Evolutionary conservation across 2,113 vertebrate genomes (phyloP), one percentile per base, ranked within the genome.

Genomic region (Limanda limanda): DNA sequence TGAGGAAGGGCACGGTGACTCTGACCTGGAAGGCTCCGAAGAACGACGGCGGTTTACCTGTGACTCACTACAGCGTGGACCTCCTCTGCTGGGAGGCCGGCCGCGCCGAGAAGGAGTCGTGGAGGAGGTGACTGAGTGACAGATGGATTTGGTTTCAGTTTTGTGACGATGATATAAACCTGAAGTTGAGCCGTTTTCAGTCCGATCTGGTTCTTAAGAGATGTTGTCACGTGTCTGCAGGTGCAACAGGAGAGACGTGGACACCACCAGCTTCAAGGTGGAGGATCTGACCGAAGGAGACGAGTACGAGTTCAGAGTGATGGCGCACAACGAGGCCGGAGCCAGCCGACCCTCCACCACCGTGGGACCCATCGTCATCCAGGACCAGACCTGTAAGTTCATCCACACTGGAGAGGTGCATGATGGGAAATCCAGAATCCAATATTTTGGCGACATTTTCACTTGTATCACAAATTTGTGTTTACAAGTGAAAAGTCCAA

Each of bases 21-120:
- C 85, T 99, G 84, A 96, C 95, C 0, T 99, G 98, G 98, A 99
- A 96, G 88, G 95, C 97, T 64, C 98, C 98, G 11, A 98, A 94
- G 93, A 98, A 97, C 65, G 97, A 99, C 23, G 98, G 98, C 0
- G 98, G 98, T 48, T 95, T 98, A 59, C 97, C 97, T 56, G 95
- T 99, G n/a, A 98, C 97, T 21, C 97, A 99, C 90, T 99, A 99
- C 87, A 96, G 94, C 56, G 95, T 99, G 15, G 98, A 99, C n/a
- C 94, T 96, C 76, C 96, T 99, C 59, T 95, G 93, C 45, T 98
- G 97, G 97, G 97, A 97, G 76, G 93, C 96, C 61, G 96, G 95
- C 3, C 95, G 96, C 60, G 85, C 93, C 79, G 95, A 96, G 78
- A 98, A 97, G 91, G 97, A 98, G 86, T 91, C 96, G 12, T 99